These are phyloP conservation scores for Plusia festucae DNA, from an alignment of 2,888 invertebrate genomes.

Conservation along the genomic window DNA sequence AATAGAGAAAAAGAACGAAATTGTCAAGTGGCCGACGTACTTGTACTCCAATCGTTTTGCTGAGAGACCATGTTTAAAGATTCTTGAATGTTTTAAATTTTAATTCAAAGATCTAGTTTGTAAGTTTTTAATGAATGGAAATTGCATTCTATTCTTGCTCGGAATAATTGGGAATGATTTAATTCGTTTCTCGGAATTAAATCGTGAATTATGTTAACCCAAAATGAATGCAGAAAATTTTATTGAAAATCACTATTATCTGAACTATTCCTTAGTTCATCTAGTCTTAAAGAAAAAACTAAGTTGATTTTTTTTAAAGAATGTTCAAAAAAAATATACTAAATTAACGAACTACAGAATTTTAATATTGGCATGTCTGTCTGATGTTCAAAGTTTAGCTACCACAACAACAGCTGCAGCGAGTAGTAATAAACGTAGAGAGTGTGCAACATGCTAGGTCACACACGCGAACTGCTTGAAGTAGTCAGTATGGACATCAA, in stretches of 20 bases:
- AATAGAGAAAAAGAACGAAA: conserved; percentile 42
- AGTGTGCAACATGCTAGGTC: no score
- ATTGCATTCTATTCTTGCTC: conserved; percentile 32
- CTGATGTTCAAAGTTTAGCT: neutral
- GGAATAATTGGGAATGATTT: conserved; percentile 30
- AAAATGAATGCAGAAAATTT: neutral
- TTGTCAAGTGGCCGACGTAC: conserved; percentile 24
- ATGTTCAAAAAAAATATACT: neutral
- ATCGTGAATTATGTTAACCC: neutral
- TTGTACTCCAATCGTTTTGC: conserved; percentile 5
- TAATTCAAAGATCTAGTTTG: conserved; percentile 35
- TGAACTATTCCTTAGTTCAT: no score
- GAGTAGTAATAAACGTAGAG: neutral
- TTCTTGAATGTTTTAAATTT: conserved; percentile 31
- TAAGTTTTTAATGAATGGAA: conserved; percentile 42
- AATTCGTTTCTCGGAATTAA: conserved; percentile 13
- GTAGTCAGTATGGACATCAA: no score
- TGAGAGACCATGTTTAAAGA: conserved; percentile 33
- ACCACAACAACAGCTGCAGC: neutral
- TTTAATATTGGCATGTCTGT: neutral
- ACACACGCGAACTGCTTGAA: no score
- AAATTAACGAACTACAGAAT: neutral
- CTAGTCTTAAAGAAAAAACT: no score
- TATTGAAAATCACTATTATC: no score
- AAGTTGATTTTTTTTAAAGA: no score